Evolutionary conservation across 92 coral and sea anemone genomes (phyloP).

Genomic region (Meandrina meandrites): DNA sequence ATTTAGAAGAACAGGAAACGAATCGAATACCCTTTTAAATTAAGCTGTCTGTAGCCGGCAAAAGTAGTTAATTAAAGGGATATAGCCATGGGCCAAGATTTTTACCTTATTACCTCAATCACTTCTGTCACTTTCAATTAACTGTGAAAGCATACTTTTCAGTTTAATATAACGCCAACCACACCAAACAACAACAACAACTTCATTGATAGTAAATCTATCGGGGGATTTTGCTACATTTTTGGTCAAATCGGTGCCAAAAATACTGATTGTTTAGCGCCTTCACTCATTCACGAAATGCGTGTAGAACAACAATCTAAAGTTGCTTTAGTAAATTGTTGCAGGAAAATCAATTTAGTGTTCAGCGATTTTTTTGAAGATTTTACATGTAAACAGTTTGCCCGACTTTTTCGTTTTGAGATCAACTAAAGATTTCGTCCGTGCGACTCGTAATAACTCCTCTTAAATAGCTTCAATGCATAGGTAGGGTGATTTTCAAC

Average conservation of each 20-base stretch:
- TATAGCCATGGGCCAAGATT: not conserved
- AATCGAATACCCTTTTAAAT: slow-evolving; percentile 1
- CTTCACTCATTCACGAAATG: not conserved
- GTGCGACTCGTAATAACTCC: too few species aligned
- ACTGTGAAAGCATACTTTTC: not conserved
- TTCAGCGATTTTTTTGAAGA: not conserved
- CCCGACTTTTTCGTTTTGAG: too few species aligned
- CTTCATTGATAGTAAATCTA: not conserved
- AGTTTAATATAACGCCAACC: not conserved
- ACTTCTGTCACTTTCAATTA: slow-evolving; percentile 5
- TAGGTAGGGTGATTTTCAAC: not conserved
- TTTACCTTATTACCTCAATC: not conserved
- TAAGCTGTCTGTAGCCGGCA: slow-evolving; percentile 3
- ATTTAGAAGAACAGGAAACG: slow-evolving; percentile 20
- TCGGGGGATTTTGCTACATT: not conserved
- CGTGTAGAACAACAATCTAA: not conserved
- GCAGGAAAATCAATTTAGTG: not conserved
- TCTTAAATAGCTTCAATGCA: not conserved
- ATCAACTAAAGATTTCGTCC: not conserved
- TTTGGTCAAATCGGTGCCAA: not conserved
- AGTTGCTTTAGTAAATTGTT: not conserved
- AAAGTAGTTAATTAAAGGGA: slow-evolving; percentile 6
- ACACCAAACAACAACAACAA: not conserved
- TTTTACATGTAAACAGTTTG: too few species aligned
- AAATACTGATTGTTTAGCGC: not conserved